A percentile compares a stretch with the other conserved stretches of the same genome.
phyloP scores from a whole-genome alignment of 2,888 invertebrate genomes.

The Diachrysia chrysitis region DNA sequence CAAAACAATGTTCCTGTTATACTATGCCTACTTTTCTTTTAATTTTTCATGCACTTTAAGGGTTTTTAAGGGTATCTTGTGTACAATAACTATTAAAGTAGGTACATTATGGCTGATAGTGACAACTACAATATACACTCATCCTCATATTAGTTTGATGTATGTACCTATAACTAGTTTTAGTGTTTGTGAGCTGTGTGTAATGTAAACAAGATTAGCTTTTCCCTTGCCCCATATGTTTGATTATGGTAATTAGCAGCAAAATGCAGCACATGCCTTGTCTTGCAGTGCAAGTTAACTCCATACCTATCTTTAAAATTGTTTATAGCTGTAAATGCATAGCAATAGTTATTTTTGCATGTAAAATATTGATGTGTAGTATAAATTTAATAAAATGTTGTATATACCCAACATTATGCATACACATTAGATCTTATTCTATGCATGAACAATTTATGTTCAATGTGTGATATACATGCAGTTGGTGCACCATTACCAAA shows the following conservation, averaged over 20 bases:
- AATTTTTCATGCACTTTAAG: too few relatives aligned
- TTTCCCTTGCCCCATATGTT: neutral
- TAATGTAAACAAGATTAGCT: neutral
- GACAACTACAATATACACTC: neutral
- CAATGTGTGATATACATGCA: neutral
- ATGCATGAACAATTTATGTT: too few relatives aligned
- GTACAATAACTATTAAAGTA: neutral
- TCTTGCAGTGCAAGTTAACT: too few relatives aligned
- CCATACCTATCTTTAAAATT: too few relatives aligned
- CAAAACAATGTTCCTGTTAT: neutral
- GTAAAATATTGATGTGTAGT: neutral
- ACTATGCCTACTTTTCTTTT: neutral
- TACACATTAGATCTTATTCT: neutral
- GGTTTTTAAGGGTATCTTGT: too few relatives aligned
- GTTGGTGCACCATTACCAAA: neutral
- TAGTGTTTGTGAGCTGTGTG: neutral
- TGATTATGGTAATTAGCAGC: neutral
- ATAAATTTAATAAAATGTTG: neutral
- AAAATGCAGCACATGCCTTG: too few relatives aligned
- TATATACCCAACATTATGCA: too few relatives aligned
- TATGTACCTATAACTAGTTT: neutral
- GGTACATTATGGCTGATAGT: neutral
- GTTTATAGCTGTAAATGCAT: too few relatives aligned
- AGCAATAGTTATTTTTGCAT: neutral
- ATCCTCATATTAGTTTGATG: neutral